Conservation (phyloP, 2,888 invertebrate genomes). For the Pomacea canaliculata region DNA sequence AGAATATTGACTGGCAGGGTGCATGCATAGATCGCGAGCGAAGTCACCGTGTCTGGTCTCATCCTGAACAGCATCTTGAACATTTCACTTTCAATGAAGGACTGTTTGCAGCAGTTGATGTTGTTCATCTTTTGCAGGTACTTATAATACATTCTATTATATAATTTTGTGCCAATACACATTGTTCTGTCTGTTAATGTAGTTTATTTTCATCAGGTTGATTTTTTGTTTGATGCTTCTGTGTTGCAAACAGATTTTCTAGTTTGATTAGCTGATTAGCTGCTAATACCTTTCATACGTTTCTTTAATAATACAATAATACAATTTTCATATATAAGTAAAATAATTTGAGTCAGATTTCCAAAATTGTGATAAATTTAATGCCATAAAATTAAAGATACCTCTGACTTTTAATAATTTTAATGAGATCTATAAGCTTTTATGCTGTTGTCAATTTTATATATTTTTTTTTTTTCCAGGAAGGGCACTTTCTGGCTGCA, state of each 20-base stretch:
- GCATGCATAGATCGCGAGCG: constrained; percentile 77
- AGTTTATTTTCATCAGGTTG: no score
- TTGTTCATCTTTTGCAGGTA: constrained; percentile 66
- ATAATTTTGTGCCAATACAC: no score
- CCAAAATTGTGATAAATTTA: no score
- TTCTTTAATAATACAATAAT: no score
- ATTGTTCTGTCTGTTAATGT: no score
- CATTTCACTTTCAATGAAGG: constrained; percentile 51
- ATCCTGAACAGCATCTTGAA: constrained; percentile 70
- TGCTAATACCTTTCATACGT: no score
- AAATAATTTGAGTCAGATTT: no score
- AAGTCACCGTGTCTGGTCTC: constrained; percentile 74
- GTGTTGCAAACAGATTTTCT: not conserved
- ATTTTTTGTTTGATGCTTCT: not conserved
- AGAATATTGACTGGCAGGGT: constrained; percentile 63
- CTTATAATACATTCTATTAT: not conserved
- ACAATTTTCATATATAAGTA: no score
- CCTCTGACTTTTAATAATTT: no score
- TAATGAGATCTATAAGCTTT: no score
- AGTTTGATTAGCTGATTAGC: not conserved
- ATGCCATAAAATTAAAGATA: no score
- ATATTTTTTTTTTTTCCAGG: constrained; percentile 43
- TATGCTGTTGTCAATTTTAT: no score
- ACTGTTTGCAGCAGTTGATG: constrained; percentile 64
- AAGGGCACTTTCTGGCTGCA: constrained; percentile 51